phyloP scores from a whole-genome alignment of 2,113 vertebrate genomes.

The Puntigrus tetrazona region DNA sequence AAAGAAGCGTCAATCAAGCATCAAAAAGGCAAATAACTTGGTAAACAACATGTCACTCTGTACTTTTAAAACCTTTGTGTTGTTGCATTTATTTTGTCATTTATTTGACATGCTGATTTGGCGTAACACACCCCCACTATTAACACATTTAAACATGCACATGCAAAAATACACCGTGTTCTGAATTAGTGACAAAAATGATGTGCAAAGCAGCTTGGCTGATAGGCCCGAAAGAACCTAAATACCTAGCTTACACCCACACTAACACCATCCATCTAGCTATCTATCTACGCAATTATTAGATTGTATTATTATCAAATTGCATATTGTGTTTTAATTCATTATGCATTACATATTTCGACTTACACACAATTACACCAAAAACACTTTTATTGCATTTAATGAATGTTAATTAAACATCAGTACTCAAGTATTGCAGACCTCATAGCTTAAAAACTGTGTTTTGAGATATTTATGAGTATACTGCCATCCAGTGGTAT shows the following conservation, averaged over 20 bases:
- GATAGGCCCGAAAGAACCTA: background rate
- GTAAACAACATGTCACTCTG: background rate
- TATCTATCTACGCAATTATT: no score
- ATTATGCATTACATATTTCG: background rate
- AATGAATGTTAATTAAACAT: background rate
- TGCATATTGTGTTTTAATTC: no score
- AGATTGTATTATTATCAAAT: no score
- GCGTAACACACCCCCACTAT: background rate
- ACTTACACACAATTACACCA: background rate
- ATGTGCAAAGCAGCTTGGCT: background rate
- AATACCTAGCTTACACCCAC: background rate
- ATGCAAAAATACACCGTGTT: background rate
- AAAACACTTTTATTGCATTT: background rate
- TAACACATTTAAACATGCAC: background rate
- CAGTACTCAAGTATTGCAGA: background rate
- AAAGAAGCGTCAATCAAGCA: constrained; percentile 7
- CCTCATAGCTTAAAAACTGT: background rate
- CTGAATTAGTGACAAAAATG: background rate
- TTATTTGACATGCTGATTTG: constrained; percentile 2
- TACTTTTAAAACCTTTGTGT: background rate
- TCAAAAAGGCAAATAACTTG: background rate
- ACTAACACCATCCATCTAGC: background rate
- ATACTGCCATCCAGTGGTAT: constrained; percentile 49
- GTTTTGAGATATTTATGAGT: background rate
- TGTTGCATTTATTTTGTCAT: background rate